Percentiles rank a stretch among this genome's conserved stretches.
Conservation (phyloP, 1,140 invertebrate genomes). For the Sarcophaga peregrina region DNA sequence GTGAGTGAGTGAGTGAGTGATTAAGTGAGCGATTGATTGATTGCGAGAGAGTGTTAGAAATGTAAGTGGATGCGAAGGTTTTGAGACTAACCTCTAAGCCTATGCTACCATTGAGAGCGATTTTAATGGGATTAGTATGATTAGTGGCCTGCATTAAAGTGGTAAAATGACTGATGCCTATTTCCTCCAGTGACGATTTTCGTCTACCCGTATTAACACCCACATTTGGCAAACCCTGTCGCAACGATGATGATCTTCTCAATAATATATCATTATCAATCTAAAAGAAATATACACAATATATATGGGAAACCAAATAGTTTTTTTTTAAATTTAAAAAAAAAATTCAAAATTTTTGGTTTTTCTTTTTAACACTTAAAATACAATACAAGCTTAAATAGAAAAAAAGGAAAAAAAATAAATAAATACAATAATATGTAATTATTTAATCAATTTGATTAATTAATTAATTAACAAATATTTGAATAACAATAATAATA, state of each 20-base stretch:
- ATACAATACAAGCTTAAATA: neutral
- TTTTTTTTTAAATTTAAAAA: no score
- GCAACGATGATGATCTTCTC: conserved; percentile 83
- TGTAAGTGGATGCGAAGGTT: neutral
- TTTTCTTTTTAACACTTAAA: conserved; percentile 9
- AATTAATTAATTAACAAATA: neutral
- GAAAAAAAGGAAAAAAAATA: neutral
- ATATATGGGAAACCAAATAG: conserved; percentile 37
- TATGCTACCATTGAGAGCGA: conserved; percentile 86
- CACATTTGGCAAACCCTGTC: conserved; percentile 76
- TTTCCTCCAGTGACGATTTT: conserved; percentile 87
- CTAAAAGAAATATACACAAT: conserved; percentile 50
- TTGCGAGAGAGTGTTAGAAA: neutral
- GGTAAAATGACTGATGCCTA: conserved; percentile 81
- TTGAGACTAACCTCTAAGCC: conserved; percentile 79
- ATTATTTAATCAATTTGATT: conserved; percentile 6
- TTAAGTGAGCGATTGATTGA: neutral
- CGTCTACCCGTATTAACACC: conserved; percentile 70
- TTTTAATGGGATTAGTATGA: conserved; percentile 80
- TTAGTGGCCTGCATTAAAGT: conserved; percentile 72
- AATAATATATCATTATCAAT: conserved; percentile 83
- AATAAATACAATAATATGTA: neutral
- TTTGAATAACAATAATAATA: neutral
- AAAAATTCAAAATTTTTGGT: neutral
- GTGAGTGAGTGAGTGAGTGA: no score